A percentile compares a stretch with the other conserved stretches of the same genome.
Conservation (phyloP, 2,797 vertebrate species). For the Pseudotriccus pelzelni region DNA sequence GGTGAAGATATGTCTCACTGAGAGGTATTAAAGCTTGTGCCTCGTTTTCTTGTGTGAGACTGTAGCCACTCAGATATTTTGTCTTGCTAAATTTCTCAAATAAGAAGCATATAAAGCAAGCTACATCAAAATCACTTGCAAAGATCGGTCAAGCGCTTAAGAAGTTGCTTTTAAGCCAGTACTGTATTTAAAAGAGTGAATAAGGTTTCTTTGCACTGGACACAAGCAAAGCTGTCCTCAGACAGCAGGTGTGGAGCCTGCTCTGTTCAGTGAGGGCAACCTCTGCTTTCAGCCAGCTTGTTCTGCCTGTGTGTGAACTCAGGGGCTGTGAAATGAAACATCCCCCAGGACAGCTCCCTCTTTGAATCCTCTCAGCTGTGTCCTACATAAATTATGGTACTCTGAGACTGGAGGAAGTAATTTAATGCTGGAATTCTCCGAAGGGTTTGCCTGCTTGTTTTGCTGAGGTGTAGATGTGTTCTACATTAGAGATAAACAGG, state of each 20-base stretch:
- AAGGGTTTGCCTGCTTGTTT: neutral
- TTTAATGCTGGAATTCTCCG: constrained; percentile 39
- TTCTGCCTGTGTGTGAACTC: neutral
- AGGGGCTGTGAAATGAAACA: constrained; percentile 38
- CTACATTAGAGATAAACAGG: neutral
- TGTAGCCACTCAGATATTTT: neutral
- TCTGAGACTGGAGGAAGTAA: constrained; percentile 26
- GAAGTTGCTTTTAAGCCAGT: neutral
- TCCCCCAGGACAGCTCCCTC: constrained; percentile 27
- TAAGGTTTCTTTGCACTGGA: neutral
- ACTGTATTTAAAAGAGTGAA: neutral
- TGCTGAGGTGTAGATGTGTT: neutral
- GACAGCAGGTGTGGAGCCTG: constrained; percentile 21
- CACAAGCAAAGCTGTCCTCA: neutral
- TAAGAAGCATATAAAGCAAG: neutral
- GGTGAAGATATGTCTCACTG: neutral
- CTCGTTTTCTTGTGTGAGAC: neutral
- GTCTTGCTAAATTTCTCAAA: neutral
- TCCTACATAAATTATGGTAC: constrained; percentile 27
- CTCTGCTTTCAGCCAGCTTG: neutral
- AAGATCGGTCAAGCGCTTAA: neutral
- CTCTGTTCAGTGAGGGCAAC: neutral
- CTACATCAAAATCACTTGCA: neutral
- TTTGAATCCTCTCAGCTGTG: constrained; percentile 29
- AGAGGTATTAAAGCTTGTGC: neutral